Percentiles rank a stretch among this genome's conserved stretches.
Conservation (phyloP, 2,797 vertebrate species). For the Lepilemur ruficaudatus region DNA sequence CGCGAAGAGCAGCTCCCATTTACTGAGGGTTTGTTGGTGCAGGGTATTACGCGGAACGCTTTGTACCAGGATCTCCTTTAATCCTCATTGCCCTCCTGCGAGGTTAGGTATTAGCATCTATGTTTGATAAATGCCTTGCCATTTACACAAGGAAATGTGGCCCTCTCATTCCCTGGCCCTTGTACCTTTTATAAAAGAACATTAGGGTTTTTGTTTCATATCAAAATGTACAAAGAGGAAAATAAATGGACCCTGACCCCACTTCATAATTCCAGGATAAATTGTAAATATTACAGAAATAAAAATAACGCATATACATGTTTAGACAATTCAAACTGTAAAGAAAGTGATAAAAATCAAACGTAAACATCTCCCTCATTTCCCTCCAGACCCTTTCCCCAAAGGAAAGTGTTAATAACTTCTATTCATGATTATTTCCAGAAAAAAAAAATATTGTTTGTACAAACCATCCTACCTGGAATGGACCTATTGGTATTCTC, state of each 20-base stretch:
- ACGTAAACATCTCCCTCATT: not conserved
- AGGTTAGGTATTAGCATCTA: not conserved
- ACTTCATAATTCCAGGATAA: not conserved
- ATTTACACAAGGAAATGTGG: slow-evolving; percentile 37
- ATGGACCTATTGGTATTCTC: not conserved
- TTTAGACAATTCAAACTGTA: slow-evolving; percentile 6
- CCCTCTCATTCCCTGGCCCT: not conserved
- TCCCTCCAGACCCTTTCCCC: not conserved
- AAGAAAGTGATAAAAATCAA: slow-evolving; percentile 10
- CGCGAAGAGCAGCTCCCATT: not conserved
- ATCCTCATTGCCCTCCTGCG: not conserved
- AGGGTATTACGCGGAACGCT: not conserved
- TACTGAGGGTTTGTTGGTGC: not conserved
- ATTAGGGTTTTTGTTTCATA: not conserved
- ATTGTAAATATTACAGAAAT: slow-evolving; percentile 34
- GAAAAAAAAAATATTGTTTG: not conserved
- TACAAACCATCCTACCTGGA: not conserved
- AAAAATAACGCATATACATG: not conserved
- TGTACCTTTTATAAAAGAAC: slow-evolving; percentile 1
- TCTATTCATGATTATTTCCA: not conserved
- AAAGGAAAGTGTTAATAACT: not conserved
- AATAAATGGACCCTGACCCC: not conserved
- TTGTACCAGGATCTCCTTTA: not conserved
- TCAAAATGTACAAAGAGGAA: not conserved
- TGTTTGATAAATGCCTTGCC: not conserved